These are phyloP conservation scores for Blennius ocellaris DNA, from an alignment of 2,113 vertebrate species.

Conservation along the genomic window DNA sequence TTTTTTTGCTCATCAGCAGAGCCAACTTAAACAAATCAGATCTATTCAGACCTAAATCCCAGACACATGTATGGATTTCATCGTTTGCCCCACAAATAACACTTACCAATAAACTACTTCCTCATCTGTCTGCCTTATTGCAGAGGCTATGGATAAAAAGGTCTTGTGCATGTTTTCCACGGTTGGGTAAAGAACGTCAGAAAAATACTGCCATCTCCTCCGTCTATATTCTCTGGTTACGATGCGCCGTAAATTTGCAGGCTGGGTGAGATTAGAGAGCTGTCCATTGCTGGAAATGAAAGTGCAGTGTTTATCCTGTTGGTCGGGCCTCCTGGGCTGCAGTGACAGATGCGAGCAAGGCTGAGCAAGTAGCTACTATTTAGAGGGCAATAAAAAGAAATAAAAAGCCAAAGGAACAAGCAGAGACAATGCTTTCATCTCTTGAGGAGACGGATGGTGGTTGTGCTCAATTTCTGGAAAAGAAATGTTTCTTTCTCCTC, in stretches of 20 bases:
- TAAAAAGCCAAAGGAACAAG: slow-evolving; percentile 5
- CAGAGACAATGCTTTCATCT: slow-evolving; percentile 17
- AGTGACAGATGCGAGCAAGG: slow-evolving; percentile 27
- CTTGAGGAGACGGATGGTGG: background rate
- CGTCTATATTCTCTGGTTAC: slow-evolving; percentile 49
- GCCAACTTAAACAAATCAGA: no score
- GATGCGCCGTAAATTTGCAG: slow-evolving; percentile 59
- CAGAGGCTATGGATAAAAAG: slow-evolving; percentile 30
- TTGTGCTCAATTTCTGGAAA: background rate
- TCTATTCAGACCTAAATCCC: slow-evolving; percentile 11
- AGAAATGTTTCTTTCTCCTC: background rate
- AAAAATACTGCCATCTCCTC: slow-evolving; percentile 16
- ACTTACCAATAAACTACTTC: slow-evolving; percentile 39
- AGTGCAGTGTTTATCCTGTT: slow-evolving; percentile 53
- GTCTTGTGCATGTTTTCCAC: slow-evolving; percentile 50
- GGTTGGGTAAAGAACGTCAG: slow-evolving; percentile 13
- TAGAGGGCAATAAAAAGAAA: slow-evolving; percentile 63
- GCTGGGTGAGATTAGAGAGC: slow-evolving; percentile 62
- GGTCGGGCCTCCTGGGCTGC: slow-evolving; percentile 42
- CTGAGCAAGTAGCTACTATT: slow-evolving; percentile 47
- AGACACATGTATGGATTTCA: slow-evolving; percentile 26
- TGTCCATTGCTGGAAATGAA: slow-evolving; percentile 63
- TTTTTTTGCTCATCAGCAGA: no score
- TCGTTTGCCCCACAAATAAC: slow-evolving; percentile 17
- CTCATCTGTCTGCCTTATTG: slow-evolving; percentile 10